Evolutionary conservation across 2,888 invertebrate genomes (phyloP).

Genomic region (Syritta pipiens): DNA sequence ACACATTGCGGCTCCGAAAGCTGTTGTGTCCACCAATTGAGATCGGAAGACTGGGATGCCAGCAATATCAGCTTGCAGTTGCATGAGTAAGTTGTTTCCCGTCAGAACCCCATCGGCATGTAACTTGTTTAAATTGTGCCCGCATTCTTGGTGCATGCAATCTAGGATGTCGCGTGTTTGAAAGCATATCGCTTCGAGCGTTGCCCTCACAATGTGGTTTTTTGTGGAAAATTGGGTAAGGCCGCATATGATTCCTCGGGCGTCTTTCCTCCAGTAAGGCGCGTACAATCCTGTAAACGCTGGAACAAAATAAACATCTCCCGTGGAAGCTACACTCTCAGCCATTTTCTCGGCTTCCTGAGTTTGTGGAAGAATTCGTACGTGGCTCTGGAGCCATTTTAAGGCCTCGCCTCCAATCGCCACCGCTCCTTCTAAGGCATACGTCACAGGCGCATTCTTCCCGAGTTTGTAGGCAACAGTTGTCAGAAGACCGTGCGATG

Average conservation of each 20-base stretch:
- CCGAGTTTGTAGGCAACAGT: constrained; percentile 96
- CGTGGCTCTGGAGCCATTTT: constrained; percentile 95
- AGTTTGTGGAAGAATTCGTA: constrained; percentile 89
- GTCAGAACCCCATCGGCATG: constrained; percentile 98
- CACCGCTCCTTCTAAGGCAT: constrained; percentile 98
- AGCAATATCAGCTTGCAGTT: constrained; percentile 95
- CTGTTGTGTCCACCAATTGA: constrained; percentile 92
- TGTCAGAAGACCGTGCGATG: constrained; percentile 92
- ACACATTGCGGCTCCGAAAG: constrained; percentile 95
- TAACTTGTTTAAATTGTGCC: constrained; percentile 88
- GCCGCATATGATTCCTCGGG: constrained; percentile 93
- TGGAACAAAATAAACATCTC: constrained; percentile 98
- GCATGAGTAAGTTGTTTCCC: constrained; percentile 93
- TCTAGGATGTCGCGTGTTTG: constrained; percentile 96
- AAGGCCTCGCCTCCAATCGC: constrained; percentile 95
- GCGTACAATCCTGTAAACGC: constrained; percentile 98
- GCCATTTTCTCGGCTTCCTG: constrained; percentile 87
- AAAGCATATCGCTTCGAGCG: constrained; percentile 96
- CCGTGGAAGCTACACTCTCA: constrained; percentile 89
- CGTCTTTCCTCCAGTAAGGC: constrained; percentile 98
- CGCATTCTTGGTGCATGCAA: constrained; percentile 96
- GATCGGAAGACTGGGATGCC: constrained; percentile 95
- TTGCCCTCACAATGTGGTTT: constrained; percentile 95
- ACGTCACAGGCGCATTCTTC: constrained; percentile 87
- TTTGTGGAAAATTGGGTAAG: constrained; percentile 95